These are phyloP conservation scores for Drosophila diplacantha DNA, from an alignment of 2,888 invertebrate species.

Conservation along the genomic window DNA sequence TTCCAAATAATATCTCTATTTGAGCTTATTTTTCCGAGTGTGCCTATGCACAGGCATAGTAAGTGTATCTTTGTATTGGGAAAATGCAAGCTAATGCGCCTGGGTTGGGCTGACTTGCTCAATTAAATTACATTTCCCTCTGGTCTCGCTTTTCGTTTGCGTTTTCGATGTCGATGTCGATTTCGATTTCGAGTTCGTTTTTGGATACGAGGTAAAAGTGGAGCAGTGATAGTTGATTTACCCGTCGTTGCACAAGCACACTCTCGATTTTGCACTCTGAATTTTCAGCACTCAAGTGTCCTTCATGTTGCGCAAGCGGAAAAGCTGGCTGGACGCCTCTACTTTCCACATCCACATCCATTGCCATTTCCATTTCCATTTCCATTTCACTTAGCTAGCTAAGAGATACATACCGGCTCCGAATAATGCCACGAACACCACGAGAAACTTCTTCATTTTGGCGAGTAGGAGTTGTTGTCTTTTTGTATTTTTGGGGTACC, in stretches of 20 bases:
- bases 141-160: constrained; percentile 18
- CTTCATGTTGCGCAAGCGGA: constrained; percentile 60
- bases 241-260: constrained; percentile 65
- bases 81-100: constrained; percentile 63
- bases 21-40: not conserved
- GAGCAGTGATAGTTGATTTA: constrained; percentile 69
- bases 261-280: constrained; percentile 55
- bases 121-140: constrained; percentile 41
- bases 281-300: constrained; percentile 57
- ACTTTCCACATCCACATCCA: constrained; percentile 25
- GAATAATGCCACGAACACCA: constrained; percentile 82
- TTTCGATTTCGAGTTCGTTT: constrained; percentile 29
- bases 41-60: constrained; percentile 3
- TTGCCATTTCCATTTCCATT: constrained; percentile 10
- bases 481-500: constrained; percentile 34
- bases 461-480: constrained; percentile 54
- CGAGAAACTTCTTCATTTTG: constrained; percentile 78
- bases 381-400: constrained; percentile 49
- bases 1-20: not conserved
- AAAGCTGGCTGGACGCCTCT: constrained; percentile 25
- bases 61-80: constrained; percentile 20
- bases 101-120: constrained; percentile 47
- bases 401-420: constrained; percentile 83
- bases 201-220: constrained; percentile 53
- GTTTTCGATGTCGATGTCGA: constrained; percentile 15